phyloP scores from a whole-genome alignment of 2,113 vertebrate genomes.

The Oriolus oriolus region DNA sequence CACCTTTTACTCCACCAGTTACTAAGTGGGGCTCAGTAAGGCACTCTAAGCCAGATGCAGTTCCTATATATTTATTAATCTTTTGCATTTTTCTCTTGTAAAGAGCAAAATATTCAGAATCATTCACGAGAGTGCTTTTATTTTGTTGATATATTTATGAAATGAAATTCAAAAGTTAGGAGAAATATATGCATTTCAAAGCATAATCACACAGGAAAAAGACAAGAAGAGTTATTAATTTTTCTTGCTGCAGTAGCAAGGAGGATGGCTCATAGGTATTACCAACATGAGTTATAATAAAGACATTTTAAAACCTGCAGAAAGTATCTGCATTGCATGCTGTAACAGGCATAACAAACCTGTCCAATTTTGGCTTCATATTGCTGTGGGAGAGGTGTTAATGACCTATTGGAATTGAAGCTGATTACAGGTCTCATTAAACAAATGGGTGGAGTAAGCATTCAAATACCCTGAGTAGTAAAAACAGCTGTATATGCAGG shows the following conservation, averaged over 20 bases:
- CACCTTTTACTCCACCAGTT: neutral
- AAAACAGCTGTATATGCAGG: neutral
- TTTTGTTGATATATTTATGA: neutral
- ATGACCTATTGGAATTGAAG: conserved; percentile 37
- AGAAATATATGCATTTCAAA: neutral
- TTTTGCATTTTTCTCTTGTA: neutral
- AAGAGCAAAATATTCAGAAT: neutral
- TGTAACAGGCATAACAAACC: conserved; percentile 23
- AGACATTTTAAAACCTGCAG: conserved; percentile 28
- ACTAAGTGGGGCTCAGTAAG: neutral
- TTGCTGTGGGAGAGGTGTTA: conserved; percentile 42
- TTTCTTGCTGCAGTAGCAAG: neutral
- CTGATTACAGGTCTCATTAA: conserved; percentile 48
- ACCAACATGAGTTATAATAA: neutral
- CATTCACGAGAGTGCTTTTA: neutral
- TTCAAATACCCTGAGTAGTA: neutral
- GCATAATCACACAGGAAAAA: neutral
- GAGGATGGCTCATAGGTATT: neutral
- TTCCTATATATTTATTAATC: neutral
- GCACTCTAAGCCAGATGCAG: neutral
- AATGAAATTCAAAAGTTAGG: neutral
- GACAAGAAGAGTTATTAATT: neutral
- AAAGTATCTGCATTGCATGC: neutral
- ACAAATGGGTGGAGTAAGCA: conserved; percentile 33
- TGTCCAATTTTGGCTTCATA: neutral